Evolutionary conservation across 2,888 invertebrate species (phyloP).

Genomic region (Melinaea marsaeus): DNA sequence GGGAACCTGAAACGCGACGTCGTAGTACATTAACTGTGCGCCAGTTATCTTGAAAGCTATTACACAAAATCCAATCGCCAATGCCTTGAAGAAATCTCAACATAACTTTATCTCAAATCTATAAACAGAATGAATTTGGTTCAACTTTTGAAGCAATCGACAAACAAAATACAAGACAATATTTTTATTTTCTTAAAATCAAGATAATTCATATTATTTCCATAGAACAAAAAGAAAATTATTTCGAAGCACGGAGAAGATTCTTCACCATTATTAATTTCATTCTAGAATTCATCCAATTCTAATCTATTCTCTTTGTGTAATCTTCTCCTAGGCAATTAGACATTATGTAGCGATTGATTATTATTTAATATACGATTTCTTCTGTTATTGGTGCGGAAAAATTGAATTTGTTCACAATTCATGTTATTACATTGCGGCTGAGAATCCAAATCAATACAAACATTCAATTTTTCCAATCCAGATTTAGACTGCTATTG

Average conservation of each 20-base stretch:
- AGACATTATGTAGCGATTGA: constrained; percentile 18
- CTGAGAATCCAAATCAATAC: constrained; percentile 53
- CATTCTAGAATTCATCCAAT: not conserved
- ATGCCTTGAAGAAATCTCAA: constrained; percentile 21
- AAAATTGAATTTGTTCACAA: constrained; percentile 75
- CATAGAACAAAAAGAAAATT: too few species aligned
- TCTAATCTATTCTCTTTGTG: not conserved
- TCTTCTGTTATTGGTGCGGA: constrained; percentile 64
- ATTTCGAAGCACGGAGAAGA: too few species aligned
- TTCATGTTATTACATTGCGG: constrained; percentile 59
- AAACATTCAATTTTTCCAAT: constrained; percentile 63
- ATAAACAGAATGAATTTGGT: not conserved
- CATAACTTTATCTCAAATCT: constrained; percentile 20
- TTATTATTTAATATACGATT: constrained; percentile 32
- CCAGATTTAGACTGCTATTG: constrained; percentile 47
- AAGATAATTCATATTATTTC: too few species aligned
- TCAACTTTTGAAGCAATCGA: too few species aligned
- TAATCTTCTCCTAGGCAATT: constrained; percentile 17
- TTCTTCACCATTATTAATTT: not conserved
- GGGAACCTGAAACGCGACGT: constrained; percentile 33
- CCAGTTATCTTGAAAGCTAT: constrained; percentile 35
- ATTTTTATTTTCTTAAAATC: too few species aligned
- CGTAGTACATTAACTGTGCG: constrained; percentile 34
- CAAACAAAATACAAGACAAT: too few species aligned
- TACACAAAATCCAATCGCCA: constrained; percentile 26